Percentiles rank a stretch among this genome's conserved stretches.
phyloP scores from a whole-genome alignment of 2,888 invertebrate species.

The Endotricha flammealis region DNA sequence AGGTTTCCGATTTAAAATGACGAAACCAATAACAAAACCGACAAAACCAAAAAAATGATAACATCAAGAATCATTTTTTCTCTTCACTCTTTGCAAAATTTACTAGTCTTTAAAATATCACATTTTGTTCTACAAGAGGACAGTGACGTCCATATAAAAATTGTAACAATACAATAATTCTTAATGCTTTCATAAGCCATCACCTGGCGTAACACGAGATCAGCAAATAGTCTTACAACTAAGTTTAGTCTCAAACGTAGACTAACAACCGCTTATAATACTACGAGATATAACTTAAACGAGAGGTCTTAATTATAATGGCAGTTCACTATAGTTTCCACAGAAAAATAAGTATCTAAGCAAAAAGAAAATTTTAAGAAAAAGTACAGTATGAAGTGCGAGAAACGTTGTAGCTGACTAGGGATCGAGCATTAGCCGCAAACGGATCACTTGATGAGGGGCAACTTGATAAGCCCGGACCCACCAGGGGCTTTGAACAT shows the following conservation, averaged over 20 bases:
- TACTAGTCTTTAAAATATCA: slow-evolving; percentile 75
- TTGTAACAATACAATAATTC: slow-evolving; percentile 73
- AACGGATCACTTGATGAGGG: slow-evolving; percentile 46
- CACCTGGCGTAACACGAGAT: slow-evolving; percentile 71
- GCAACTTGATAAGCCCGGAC: slow-evolving; percentile 57
- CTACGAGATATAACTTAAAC: slow-evolving; percentile 58
- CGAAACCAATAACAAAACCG: slow-evolving; percentile 72
- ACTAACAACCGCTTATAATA: slow-evolving; percentile 67
- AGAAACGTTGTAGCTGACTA: slow-evolving; percentile 37
- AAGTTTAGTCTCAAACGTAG: slow-evolving; percentile 59
- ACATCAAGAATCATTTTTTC: slow-evolving; percentile 76
- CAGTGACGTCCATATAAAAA: slow-evolving; percentile 75
- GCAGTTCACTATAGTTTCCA: slow-evolving; percentile 60
- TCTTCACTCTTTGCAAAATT: slow-evolving; percentile 55
- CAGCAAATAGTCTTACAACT: slow-evolving; percentile 66
- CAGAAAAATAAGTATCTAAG: slow-evolving; percentile 46
- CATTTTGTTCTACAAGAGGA: slow-evolving; percentile 71
- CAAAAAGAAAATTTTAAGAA: slow-evolving; percentile 46
- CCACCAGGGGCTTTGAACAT: slow-evolving; percentile 56
- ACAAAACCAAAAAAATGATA: slow-evolving; percentile 73
- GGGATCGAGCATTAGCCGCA: slow-evolving; percentile 37
- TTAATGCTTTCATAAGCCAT: slow-evolving; percentile 74
- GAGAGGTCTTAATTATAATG: slow-evolving; percentile 60
- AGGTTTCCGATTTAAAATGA: slow-evolving; percentile 69
- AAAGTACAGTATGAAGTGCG: slow-evolving; percentile 33